These are phyloP conservation scores for Tenodera sinensis DNA, from an alignment of 2,888 invertebrate genomes.

Conservation along the genomic window DNA sequence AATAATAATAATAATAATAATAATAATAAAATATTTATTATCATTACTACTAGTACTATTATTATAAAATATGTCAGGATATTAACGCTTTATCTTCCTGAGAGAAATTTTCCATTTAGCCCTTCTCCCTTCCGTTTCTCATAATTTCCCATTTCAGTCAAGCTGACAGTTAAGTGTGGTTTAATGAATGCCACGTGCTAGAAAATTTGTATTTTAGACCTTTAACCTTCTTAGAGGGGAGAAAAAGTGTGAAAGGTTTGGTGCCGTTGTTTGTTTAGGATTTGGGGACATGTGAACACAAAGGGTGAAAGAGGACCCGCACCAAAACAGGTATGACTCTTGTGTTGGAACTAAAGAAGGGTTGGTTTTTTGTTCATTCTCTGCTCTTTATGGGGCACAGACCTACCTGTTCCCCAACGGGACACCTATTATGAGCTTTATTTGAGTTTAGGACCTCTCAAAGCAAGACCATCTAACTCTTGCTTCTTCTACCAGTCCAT, in stretches of 20 bases:
- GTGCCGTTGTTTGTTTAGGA: background rate
- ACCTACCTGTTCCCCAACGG: too few relatives aligned
- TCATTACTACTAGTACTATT: too few relatives aligned
- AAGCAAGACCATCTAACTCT: too few relatives aligned
- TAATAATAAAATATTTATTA: too few relatives aligned
- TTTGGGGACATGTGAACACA: background rate
- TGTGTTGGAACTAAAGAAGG: background rate
- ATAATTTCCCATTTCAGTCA: background rate
- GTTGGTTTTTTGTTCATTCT: background rate
- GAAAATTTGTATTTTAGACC: background rate
- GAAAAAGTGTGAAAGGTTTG: background rate
- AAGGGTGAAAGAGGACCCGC: background rate
- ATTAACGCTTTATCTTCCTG: too few relatives aligned
- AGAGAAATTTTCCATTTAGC: too few relatives aligned
- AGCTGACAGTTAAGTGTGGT: background rate
- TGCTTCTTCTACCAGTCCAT: too few relatives aligned
- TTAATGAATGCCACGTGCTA: background rate
- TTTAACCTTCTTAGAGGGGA: background rate
- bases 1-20: too few relatives aligned
- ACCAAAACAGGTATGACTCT: background rate
- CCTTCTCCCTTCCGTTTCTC: too few relatives aligned
- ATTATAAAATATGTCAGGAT: too few relatives aligned
- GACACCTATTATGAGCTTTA: too few relatives aligned
- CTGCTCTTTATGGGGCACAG: background rate
- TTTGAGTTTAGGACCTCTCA: too few relatives aligned